Base-by-base conservation (phyloP, 1,140 invertebrate species). In the Drosophila hydei region DNA sequence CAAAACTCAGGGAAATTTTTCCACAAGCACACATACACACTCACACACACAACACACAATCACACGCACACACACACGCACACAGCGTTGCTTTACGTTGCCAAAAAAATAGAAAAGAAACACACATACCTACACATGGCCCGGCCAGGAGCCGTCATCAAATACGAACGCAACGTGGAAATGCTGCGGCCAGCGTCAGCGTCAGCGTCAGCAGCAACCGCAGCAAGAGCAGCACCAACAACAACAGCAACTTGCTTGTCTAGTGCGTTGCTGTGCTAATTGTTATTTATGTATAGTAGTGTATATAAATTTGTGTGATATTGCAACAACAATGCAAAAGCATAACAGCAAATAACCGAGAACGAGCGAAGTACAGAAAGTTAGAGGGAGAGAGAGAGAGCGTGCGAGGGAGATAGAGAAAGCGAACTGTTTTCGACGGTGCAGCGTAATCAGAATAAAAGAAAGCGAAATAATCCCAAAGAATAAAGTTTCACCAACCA, bases 281-380 rank as follows among this genome's bases (percentile, higher is more conserved):
- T 85, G 80, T 85, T 85, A 85, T 79, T 80, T 87, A 85, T 87
- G 81, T 84, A 87, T 67, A 67, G 25, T 52, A 73, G 81, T 84
- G 74, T 80, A 77, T 87, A 80, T 87, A 87, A 70, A 84, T 77
- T 65, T 73, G 80, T 84, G 80, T 87, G 81, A 85, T 85, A 85
- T 70, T 76, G 75, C 62, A 68, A 63, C 75, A 52, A 74, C 63
- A 51, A 47, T 42, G 64, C 64, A 48, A 58, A 48, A 50, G 64
- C 55, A 58, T 67, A 58, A 33, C 52, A 30, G 30, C 50, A 47
- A 54, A 40, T 40, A 54, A 14, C 11, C 12, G n/a, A 40, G 33
- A 23, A 14, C 38, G 38, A 19, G 36, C 43, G 14, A 54, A 27
- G 21, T 19, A 18, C 4, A 42, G 25, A 61, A 9, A 52, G 38